Evolutionary conservation across 2,888 invertebrate species (phyloP).

Genomic region (Drosophila kambysellisi): DNA sequence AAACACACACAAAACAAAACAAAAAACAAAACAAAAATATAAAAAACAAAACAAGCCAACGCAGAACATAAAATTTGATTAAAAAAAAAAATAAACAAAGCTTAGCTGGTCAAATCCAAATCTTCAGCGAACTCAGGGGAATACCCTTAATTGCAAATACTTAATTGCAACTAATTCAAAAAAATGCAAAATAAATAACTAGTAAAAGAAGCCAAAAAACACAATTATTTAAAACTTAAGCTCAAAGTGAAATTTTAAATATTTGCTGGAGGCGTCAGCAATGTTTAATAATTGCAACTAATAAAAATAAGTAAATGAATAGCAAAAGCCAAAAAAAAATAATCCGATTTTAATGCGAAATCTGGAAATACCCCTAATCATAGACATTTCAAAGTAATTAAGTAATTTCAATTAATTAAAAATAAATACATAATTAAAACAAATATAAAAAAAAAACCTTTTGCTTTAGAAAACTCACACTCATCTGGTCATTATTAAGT

Average conservation of each 20-base stretch:
- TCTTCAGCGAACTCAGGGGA: not conserved
- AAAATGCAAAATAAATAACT: not conserved
- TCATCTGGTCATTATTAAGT: not conserved
- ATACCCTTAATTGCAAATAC: no score
- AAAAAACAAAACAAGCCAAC: conserved; percentile 9
- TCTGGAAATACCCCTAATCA: not conserved
- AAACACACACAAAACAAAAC: conserved; percentile 21
- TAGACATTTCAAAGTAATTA: not conserved
- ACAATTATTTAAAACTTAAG: not conserved
- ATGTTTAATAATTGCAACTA: not conserved
- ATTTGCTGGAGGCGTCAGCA: not conserved
- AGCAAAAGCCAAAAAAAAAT: no score
- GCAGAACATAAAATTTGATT: not conserved
- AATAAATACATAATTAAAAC: not conserved
- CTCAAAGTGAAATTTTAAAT: not conserved
- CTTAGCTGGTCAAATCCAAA: not conserved
- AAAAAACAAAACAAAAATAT: not conserved
- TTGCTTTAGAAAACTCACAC: not conserved
- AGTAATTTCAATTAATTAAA: not conserved
- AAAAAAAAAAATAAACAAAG: not conserved
- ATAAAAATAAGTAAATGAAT: no score
- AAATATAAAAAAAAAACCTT: not conserved
- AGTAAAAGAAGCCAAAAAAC: not conserved
- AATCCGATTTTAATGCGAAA: no score
- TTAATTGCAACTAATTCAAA: not conserved